Base-by-base conservation (phyloP, 2,113 vertebrate genomes). In the Brachionichthys hirsutus region DNA sequence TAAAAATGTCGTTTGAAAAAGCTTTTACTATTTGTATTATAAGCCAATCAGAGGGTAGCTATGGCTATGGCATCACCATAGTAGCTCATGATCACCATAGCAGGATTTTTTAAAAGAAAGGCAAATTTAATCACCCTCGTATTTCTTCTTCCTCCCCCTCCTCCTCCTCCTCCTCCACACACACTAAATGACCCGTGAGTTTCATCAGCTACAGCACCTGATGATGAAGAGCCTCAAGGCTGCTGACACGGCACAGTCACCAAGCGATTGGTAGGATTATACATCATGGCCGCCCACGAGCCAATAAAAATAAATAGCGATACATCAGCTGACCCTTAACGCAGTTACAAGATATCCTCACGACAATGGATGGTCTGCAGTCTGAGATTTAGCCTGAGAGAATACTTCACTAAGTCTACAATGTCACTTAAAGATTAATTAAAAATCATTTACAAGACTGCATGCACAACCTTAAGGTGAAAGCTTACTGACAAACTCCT, bases 171-270 rank as follows among this genome's bases (percentile, higher is more conserved):
- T n/a, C n/a, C n/a, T n/a, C n/a, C n/a, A 51, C 48, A 51, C 9
- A 7, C 22, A 2, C 24, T 34, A 64, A 40, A 63, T 59, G 60
- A 58, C 61, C 62, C 24, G 41, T 68, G 48, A 2, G 56, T 65
- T 71, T 77, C 54, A 78, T 70, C 53, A 48, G 43, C 50, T 67
- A 44, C 62, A 66, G 45, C 57, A 42, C 76, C 62, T 34, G 73
- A 78, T 73, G 85, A 80, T 80, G 73, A 80, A 80, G 64, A 70
- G 62, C 62, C 49, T 56, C 74, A 54, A 66, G 58, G 77, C 12
- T 83, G 87, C 87, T 90, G 89, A 91, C 68, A 54, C 71, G 54
- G 81, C 84, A 84, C 49, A 78, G 54, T 58, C 50, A 44, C 52
- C 13, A 58, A 45, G 67, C 52, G 52, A 86, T 65, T 84, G 78